Evolutionary conservation across 2,797 vertebrate genomes (phyloP).

Genomic region (Diplodus sargus): DNA sequence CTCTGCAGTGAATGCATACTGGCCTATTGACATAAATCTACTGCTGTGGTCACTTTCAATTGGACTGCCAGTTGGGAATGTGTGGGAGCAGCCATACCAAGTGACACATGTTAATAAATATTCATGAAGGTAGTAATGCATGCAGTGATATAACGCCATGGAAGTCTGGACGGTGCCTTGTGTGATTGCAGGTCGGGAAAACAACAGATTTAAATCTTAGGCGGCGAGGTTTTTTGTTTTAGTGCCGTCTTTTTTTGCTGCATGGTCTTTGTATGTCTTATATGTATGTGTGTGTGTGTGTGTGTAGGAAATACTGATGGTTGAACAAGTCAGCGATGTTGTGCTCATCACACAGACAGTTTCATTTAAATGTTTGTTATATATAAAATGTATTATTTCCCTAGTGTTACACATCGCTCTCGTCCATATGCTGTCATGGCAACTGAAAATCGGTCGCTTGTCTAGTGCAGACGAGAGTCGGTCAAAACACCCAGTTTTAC

Average conservation of each 20-base stretch:
- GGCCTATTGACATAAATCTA: slow-evolving; percentile 71
- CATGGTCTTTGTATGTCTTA: too few relatives aligned
- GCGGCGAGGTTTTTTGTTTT: neutral
- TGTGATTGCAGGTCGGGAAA: slow-evolving; percentile 30
- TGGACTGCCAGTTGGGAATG: slow-evolving; percentile 58
- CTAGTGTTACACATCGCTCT: neutral
- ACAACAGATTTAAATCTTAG: slow-evolving; percentile 26
- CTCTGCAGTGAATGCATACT: slow-evolving; percentile 64
- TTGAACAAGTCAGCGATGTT: neutral
- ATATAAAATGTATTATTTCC: neutral
- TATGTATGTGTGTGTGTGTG: too few relatives aligned
- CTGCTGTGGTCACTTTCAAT: slow-evolving; percentile 70
- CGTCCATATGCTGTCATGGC: neutral
- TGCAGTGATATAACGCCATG: slow-evolving; percentile 43
- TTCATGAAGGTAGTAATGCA: slow-evolving; percentile 63
- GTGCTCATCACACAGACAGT: neutral
- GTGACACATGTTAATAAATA: slow-evolving; percentile 76
- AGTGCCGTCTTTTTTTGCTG: neutral
- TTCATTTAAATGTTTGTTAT: neutral
- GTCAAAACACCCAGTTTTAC: too few relatives aligned
- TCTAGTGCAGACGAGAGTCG: too few relatives aligned
- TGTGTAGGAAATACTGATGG: neutral
- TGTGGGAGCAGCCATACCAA: slow-evolving; percentile 44
- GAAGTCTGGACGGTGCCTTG: slow-evolving; percentile 38
- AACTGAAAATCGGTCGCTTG: too few relatives aligned